These are phyloP conservation scores for Gouania willdenowi DNA, from an alignment of 2,797 vertebrate species.

Conservation along the genomic window DNA sequence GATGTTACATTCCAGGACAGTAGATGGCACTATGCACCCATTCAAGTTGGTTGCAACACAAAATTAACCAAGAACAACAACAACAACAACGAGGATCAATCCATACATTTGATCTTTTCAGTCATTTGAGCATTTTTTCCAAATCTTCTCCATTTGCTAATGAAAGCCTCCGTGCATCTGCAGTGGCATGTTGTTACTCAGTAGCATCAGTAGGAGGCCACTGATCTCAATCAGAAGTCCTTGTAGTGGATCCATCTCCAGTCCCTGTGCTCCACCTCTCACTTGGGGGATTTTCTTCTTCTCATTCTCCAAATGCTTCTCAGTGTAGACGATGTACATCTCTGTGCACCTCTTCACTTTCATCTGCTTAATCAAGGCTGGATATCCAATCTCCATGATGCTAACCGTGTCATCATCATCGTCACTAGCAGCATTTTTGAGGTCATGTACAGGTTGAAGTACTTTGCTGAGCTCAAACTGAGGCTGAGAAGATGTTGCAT, in stretches of 20 bases:
- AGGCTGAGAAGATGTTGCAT: no score
- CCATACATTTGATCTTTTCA: no score
- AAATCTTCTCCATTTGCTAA: no score
- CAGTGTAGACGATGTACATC: conserved; percentile 57
- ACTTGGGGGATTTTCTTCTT: neutral
- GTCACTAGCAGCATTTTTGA: neutral
- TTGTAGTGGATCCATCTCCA: neutral
- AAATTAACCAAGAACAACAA: no score
- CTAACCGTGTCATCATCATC: conserved; percentile 53
- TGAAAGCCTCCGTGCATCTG: no score
- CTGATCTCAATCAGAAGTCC: conserved; percentile 21
- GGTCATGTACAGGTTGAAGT: neutral
- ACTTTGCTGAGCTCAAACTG: neutral
- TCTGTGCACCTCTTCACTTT: conserved; percentile 61
- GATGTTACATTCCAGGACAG: no score
- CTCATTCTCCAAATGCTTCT: conserved; percentile 36
- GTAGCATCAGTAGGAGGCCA: conserved; percentile 21
- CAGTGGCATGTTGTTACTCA: conserved; percentile 34
- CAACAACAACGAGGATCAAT: no score
- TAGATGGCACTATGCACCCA: no score
- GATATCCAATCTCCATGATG: conserved; percentile 71
- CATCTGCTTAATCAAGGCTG: conserved; percentile 66
- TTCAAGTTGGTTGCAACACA: no score
- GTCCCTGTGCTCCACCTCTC: conserved; percentile 6
- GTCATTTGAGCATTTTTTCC: no score